Percentiles rank a stretch among this genome's conserved stretches.
Evolutionary conservation across 2,113 vertebrate genomes (phyloP).

Genomic region (Pelecanoides urinatrix): DNA sequence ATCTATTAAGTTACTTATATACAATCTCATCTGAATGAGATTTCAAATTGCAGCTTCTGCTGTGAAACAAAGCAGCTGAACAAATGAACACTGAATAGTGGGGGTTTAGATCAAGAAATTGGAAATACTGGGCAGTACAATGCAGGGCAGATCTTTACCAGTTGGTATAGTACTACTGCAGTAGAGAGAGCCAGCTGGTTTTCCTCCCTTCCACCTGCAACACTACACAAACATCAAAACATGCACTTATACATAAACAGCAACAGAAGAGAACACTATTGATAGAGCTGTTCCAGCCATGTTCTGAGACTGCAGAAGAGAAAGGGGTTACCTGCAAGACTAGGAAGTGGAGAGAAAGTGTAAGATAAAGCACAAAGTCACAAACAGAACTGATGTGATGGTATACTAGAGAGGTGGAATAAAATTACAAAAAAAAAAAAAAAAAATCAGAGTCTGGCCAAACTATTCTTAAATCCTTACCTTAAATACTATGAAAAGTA

Average conservation of each 20-base stretch:
- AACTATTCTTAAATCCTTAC: not conserved
- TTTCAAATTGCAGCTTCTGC: not conserved
- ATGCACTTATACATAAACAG: not conserved
- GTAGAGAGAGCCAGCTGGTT: not conserved
- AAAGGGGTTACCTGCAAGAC: not conserved
- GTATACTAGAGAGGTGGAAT: not conserved
- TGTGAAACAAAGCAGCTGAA: not conserved
- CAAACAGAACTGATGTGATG: not conserved
- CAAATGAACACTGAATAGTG: not conserved
- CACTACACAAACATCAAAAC: not conserved
- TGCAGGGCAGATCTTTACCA: not conserved
- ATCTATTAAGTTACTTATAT: not conserved
- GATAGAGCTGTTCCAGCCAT: not conserved
- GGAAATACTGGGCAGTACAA: not conserved
- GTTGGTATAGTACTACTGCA: not conserved
- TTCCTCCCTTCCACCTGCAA: not conserved
- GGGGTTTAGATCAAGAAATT: not conserved
- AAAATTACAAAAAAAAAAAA: not conserved
- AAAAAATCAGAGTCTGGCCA: not conserved
- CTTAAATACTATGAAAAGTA: not conserved
- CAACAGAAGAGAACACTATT: not conserved
- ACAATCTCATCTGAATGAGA: not conserved
- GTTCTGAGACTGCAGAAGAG: not conserved
- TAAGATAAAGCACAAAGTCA: not conserved
- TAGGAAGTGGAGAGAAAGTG: not conserved